phyloP scores from a whole-genome alignment of 2,113 vertebrate genomes.

The Oophaga pumilio region DNA sequence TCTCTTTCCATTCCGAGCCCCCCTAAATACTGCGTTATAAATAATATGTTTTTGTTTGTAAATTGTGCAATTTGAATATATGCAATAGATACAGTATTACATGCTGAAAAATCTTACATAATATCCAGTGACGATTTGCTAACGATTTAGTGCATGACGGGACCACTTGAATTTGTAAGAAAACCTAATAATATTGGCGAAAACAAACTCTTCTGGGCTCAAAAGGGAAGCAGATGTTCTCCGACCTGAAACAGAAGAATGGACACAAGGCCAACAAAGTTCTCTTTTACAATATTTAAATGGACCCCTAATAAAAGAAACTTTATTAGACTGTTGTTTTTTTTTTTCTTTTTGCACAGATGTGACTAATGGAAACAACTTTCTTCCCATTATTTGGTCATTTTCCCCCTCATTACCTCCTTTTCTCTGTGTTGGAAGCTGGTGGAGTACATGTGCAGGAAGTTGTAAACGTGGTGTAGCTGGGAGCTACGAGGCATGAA shows the following conservation, averaged over 20 bases:
- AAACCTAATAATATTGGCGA: background rate
- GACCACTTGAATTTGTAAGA: too few species aligned
- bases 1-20: too few species aligned
- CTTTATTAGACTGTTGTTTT: background rate
- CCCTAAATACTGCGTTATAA: too few species aligned
- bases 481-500: conserved; percentile 32
- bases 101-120: too few species aligned
- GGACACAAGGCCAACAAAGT: background rate
- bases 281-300: background rate
- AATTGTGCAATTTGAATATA: too few species aligned
- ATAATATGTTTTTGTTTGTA: too few species aligned
- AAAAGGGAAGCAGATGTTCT: background rate
- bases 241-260: background rate
- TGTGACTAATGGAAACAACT: conserved; percentile 41
- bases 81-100: too few species aligned
- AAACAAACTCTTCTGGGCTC: background rate
- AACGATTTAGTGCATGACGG: too few species aligned
- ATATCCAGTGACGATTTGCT: too few species aligned
- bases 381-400: conserved; percentile 46
- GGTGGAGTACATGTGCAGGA: conserved; percentile 38
- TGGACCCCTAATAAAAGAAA: background rate
- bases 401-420: conserved; percentile 55
- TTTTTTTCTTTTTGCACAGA: conserved; percentile 1
- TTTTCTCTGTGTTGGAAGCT: conserved; percentile 30
- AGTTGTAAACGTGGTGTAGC: conserved; percentile 45